Evolutionary conservation across 2,888 invertebrate species (phyloP).

Genomic region (Cecidostiba fungosa): DNA sequence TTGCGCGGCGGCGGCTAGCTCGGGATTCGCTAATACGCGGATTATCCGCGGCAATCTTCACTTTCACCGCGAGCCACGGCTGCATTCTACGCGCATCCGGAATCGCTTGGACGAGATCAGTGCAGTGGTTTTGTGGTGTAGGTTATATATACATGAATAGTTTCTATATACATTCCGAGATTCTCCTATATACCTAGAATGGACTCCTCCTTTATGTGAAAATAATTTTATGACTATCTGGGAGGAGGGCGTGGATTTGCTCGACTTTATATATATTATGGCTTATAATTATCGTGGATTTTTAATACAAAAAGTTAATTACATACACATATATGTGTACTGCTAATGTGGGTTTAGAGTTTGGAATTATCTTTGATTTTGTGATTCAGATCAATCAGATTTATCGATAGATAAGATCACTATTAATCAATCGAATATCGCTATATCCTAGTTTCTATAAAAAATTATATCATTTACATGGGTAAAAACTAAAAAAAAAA

Average conservation of each 20-base stretch:
- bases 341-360: too few species aligned
- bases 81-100: background rate
- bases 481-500: background rate
- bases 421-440: too few species aligned
- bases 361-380: too few species aligned
- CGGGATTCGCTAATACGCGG: background rate
- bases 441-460: background rate
- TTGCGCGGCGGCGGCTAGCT: background rate
- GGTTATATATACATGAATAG: background rate
- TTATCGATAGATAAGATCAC: too few species aligned
- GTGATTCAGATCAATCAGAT: too few species aligned
- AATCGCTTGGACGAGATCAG: background rate
- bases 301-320: too few species aligned
- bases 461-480: too few species aligned
- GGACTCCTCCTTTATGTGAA: background rate
- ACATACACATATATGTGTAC: background rate
- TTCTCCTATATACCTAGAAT: background rate
- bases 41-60: constrained; percentile 15
- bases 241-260: background rate
- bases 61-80: constrained; percentile 8
- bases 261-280: too few species aligned
- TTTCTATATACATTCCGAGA: background rate
- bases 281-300: background rate
- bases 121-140: background rate
- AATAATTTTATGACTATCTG: background rate